A percentile compares a stretch with the other conserved stretches of the same genome.
Evolutionary conservation across 2,113 vertebrate species (phyloP).

Genomic region (Sinocyclocheilus anshuiensis): DNA sequence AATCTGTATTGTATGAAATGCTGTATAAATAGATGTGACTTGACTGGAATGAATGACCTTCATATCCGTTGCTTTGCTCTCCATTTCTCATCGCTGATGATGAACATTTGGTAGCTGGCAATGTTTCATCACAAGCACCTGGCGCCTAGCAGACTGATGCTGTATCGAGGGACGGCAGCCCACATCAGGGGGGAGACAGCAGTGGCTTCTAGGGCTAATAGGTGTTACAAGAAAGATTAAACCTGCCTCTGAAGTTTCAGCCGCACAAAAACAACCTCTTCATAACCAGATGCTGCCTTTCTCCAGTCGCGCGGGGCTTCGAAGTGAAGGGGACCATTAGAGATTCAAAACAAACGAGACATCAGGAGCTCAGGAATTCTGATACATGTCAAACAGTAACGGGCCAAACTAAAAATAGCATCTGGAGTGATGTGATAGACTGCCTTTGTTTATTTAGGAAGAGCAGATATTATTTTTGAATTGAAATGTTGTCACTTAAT

Average conservation of each 20-base stretch:
- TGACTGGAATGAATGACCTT: too few relatives aligned
- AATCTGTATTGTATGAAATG: neutral
- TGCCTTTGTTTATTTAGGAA: neutral
- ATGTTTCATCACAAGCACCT: neutral
- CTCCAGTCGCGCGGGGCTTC: slow-evolving; percentile 60
- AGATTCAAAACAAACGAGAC: slow-evolving; percentile 62
- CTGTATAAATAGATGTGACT: neutral
- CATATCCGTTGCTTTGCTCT: neutral
- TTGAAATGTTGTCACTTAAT: neutral
- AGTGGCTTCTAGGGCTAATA: slow-evolving; percentile 20
- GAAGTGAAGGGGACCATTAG: slow-evolving; percentile 39
- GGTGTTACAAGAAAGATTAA: slow-evolving; percentile 65
- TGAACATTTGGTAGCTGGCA: slow-evolving; percentile 17
- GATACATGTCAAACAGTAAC: neutral
- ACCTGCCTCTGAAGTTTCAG: slow-evolving; percentile 65
- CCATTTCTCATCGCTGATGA: slow-evolving; percentile 34
- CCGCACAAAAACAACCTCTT: slow-evolving; percentile 59
- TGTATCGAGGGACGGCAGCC: neutral
- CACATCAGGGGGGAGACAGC: slow-evolving; percentile 22
- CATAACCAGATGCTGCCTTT: slow-evolving; percentile 61
- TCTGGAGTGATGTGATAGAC: neutral
- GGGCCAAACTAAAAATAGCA: slow-evolving; percentile 20
- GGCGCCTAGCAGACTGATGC: slow-evolving; percentile 18
- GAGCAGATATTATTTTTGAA: neutral
- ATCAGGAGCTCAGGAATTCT: slow-evolving; percentile 18